Evolutionary conservation across 2,797 vertebrate species (phyloP), one percentile per base, ranked within the genome.

Genomic region (Mastacembelus armatus): DNA sequence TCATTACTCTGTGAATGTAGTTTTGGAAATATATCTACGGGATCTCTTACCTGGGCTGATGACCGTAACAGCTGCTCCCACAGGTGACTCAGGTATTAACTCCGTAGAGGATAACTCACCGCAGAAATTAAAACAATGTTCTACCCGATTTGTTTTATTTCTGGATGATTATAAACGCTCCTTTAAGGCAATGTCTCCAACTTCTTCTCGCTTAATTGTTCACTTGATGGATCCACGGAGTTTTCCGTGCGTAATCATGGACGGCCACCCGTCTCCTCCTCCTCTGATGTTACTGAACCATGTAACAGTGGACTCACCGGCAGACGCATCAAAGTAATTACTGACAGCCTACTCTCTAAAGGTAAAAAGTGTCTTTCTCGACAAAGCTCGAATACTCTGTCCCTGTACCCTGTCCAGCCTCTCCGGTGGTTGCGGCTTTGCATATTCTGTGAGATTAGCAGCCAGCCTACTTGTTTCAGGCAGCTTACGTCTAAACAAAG

Each of bases 401-500:
- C 26, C 51, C 36, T 60, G 27, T 45, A 10, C n/a, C n/a, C n/a
- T n/a, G n/a, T 11, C 45, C 45, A 27, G 15, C 58, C 66, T 55
- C 55, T 36, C 11, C 7, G 51, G 14, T 30, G 55, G 14, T 52
- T 30, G 36, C 79, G 82, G 85, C 73, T 92, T 92, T 90, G 88
- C 88, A 90, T 89, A 89, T 84, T 89, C 74, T 30, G 26, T 43
- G 64, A 81, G 89, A 90, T 92, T 90, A 90, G 45, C 38, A 29
- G 56, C 70, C 79, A 71, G 18, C 43, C 78, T 82, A 82, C 84
- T 79, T 85, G 66, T 78, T 64, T 58, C 71, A 58, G 65, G 69
- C 78, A 30, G 74, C 26, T 90, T 87, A 84, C 44, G 32, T 15
- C 39, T 75, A 78, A 83, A 89, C 88, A 92, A 89, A 87, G 71